Evolutionary conservation across 2,888 invertebrate genomes (phyloP).

Genomic region (Halictus ligatus): DNA sequence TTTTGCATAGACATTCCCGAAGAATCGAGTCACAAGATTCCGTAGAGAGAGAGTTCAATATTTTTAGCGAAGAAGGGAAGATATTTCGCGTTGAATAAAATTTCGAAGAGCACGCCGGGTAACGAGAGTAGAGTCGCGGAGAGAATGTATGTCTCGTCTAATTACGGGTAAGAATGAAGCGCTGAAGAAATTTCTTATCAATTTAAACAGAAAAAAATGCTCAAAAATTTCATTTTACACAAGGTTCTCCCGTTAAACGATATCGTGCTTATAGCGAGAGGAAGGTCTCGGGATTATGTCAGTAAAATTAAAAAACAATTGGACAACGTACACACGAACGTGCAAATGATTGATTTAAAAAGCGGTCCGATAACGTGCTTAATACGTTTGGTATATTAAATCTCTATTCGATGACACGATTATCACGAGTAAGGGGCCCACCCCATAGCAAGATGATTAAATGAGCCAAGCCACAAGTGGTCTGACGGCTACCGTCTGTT

Average conservation of each 20-base stretch:
- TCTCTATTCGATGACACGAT: neutral
- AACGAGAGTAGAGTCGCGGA: neutral
- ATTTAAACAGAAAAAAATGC: too few relatives aligned
- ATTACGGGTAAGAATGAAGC: neutral
- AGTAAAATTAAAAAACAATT: neutral
- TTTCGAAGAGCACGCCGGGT: neutral
- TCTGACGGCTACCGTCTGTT: neutral
- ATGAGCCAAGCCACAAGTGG: slow-evolving; percentile 11
- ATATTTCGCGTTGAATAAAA: neutral
- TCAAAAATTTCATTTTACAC: too few relatives aligned
- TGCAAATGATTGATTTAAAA: neutral
- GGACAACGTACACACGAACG: neutral
- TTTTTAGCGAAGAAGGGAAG: too few relatives aligned
- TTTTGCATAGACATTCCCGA: too few relatives aligned
- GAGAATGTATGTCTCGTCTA: neutral
- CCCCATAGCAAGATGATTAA: slow-evolving; percentile 1
- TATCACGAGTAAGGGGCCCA: neutral
- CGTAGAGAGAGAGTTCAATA: too few relatives aligned
- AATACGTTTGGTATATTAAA: neutral
- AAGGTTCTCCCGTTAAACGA: too few relatives aligned
- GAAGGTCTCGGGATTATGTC: neutral
- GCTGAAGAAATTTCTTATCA: neutral
- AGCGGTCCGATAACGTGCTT: neutral
- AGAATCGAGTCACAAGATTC: too few relatives aligned
- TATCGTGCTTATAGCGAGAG: neutral